Evolutionary conservation across 2,888 invertebrate species (phyloP).

Genomic region (Aphelenchoides bicaudatus): DNA sequence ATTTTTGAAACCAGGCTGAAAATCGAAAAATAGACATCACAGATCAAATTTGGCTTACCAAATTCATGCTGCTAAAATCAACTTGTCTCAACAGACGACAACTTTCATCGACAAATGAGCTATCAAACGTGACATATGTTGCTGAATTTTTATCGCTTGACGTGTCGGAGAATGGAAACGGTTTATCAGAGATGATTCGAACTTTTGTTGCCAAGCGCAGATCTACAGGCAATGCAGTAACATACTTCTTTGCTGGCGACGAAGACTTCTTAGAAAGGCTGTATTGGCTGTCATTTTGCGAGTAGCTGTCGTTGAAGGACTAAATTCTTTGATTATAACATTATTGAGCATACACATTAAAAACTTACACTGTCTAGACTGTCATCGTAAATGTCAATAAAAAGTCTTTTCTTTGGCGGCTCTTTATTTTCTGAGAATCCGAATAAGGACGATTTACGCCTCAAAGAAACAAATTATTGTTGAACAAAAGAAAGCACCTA

Average conservation of each 20-base stretch:
- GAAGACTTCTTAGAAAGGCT: not conserved
- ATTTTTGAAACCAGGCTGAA: not conserved
- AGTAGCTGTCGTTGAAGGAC: slow-evolving; percentile 1
- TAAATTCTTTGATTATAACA: too few relatives aligned
- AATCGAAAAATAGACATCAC: too few relatives aligned
- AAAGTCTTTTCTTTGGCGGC: not conserved
- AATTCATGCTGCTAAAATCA: too few relatives aligned
- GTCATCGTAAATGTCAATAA: slow-evolving; percentile 5
- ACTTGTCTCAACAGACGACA: not conserved
- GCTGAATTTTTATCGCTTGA: slow-evolving; percentile 5
- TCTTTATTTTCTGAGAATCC: not conserved
- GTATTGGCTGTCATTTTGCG: not conserved
- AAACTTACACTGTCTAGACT: slow-evolving; percentile 2
- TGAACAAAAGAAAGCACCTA: not conserved
- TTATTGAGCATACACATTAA: not conserved
- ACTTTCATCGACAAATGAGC: not conserved
- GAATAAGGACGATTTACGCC: slow-evolving; percentile 9
- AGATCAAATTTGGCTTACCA: too few relatives aligned
- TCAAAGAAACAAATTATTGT: not conserved
- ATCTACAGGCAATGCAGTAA: not conserved
- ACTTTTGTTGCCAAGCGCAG: slow-evolving; percentile 8
- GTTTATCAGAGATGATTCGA: not conserved
- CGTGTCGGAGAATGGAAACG: not conserved
- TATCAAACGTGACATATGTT: not conserved
- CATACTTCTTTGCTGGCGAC: not conserved